Evolutionary conservation across 2,113 vertebrate species (phyloP).

Genomic region (Erythrocercus mccallii): DNA sequence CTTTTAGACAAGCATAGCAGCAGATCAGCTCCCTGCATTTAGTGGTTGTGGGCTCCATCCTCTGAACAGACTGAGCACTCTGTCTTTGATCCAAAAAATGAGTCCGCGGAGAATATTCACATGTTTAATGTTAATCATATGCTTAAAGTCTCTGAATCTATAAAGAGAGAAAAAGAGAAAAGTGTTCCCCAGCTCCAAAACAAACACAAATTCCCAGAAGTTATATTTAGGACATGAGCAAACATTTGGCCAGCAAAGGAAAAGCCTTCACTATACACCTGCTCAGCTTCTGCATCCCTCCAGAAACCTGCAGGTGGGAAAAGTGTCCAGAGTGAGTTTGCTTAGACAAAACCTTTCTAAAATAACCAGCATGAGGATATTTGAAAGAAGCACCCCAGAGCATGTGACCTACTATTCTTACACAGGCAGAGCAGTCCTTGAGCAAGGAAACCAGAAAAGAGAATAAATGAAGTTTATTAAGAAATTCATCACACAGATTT

Average conservation of each 20-base stretch:
- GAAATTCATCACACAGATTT: not conserved
- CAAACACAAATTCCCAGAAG: constrained; percentile 15
- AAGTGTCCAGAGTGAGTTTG: not conserved
- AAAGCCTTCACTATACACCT: not conserved
- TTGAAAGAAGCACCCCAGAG: not conserved
- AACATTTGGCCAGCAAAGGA: constrained; percentile 1
- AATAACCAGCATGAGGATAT: not conserved
- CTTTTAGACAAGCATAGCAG: not conserved
- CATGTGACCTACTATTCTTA: not conserved
- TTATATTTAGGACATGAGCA: not conserved
- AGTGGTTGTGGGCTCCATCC: constrained; percentile 16
- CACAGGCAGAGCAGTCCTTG: not conserved
- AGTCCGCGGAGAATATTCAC: not conserved
- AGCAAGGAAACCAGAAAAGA: not conserved
- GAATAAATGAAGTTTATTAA: not conserved
- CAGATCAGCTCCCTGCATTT: constrained; percentile 14
- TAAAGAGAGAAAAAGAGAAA: constrained; percentile 26
- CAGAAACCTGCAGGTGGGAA: not conserved
- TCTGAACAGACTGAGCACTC: not conserved
- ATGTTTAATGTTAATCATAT: constrained; percentile 45
- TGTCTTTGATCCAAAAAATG: constrained; percentile 47
- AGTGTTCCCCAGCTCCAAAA: constrained; percentile 22
- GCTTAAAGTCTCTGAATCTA: constrained; percentile 34
- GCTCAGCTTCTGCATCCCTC: not conserved
- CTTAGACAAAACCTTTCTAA: not conserved